Evolutionary conservation across 2,888 invertebrate species (phyloP), one percentile per base, ranked within the genome.

Genomic region (Amphipoea lucens): DNA sequence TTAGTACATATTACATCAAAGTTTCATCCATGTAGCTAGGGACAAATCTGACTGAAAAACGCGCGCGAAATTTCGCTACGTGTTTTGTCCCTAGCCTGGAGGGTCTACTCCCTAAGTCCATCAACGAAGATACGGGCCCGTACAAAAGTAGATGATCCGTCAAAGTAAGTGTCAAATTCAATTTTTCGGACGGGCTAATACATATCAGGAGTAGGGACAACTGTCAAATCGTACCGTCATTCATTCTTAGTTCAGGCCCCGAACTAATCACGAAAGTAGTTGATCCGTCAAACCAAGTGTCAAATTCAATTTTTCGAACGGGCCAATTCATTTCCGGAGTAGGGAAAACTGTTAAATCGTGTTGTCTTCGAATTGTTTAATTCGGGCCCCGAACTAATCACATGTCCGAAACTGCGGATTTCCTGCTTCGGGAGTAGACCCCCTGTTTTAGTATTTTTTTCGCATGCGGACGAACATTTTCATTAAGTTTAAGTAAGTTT

Each of bases 381-480:
- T 17, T 36, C 40, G 9, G 40, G 9, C 40, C 11, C 40, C 23
- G 2, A 65, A 40, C 9, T 23, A 2, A 4, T 65, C 20, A 40
- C 11, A 4, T 11, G 20, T 65, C 40, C 20, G 20, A 11, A 65
- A 40, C 40, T 40, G 40, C 20, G 11, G 20, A 40, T 1, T 20
- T 20, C 20, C 0, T 40, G 40, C 11, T 40, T 23, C 11, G 40
- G 11, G 23, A 42, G 65, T 65, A 65, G 11, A 42, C 20, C 2
- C 9, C 3, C 12, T 48, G 51, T 23, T 69, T 51, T 5, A 20
- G 23, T n/a, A 1, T 9, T 29, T 65, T 45, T 74, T 29, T 48
- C 72, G 84, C 84, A 83, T 73, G 57, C 60, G 71, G 48, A 60
- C 7, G 7, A 40, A n/a, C 1, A 17, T 23, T 54, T n/a, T 29